Evolutionary conservation across 1,140 invertebrate species (phyloP).

Genomic region (Drosophila pruinosa): DNA sequence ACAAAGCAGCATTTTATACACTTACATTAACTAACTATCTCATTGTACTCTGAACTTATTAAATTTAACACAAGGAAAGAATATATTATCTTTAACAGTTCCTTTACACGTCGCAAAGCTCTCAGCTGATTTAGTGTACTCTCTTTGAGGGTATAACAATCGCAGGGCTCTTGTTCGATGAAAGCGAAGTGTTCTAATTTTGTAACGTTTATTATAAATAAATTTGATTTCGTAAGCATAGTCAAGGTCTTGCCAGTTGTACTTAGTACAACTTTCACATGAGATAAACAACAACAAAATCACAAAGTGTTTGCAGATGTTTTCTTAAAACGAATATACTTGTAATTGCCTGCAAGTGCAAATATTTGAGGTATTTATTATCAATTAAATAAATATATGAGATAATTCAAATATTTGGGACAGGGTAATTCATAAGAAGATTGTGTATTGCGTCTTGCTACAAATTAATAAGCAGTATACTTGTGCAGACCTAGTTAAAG

Average conservation of each 20-base stretch:
- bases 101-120: not conserved
- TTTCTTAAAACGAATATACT: conserved; percentile 6
- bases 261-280: conserved; percentile 29
- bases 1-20: not conserved
- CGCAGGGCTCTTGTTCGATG: conserved; percentile 7
- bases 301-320: conserved; percentile 31
- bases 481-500: not conserved
- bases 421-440: not conserved
- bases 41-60: too few species aligned
- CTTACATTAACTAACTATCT: not conserved
- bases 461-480: too few species aligned
- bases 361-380: conserved; percentile 28
- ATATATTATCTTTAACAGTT: not conserved
- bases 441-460: not conserved
- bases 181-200: conserved; percentile 49
- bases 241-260: conserved; percentile 22
- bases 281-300: conserved; percentile 8
- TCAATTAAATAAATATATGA: conserved; percentile 21
- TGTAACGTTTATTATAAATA: conserved; percentile 32
- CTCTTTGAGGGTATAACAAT: conserved; percentile 2
- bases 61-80: too few species aligned
- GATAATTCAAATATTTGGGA: not conserved
- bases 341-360: conserved; percentile 23
- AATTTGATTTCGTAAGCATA: conserved; percentile 24
- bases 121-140: not conserved